Base-by-base conservation (phyloP, 2,113 vertebrate genomes). In the Caloenas nicobarica region DNA sequence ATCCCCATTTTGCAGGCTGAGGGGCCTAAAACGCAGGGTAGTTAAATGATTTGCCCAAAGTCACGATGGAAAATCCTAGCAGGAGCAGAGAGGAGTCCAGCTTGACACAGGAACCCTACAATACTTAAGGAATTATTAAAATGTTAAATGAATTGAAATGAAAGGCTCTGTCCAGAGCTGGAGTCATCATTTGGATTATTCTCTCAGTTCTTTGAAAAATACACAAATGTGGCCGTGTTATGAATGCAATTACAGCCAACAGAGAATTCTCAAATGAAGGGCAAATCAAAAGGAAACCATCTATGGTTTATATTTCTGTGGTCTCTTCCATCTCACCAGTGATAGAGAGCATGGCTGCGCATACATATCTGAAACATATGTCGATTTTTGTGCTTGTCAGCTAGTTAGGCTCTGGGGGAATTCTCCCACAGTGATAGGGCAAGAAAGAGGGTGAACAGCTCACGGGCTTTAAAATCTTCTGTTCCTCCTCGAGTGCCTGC, bases 351-450 rank as follows among this genome's bases (percentile, higher is more conserved):
- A 83, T 92, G 97, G 78, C 84, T 89, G 50, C 5, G 46, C 83
- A 33, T 92, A 89, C 96, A 77, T 91, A 95, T 93, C 97, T 97
- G 94, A 74, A 94, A 93, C 92, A 95, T 86, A 91, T 95, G 96
- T 93, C 93, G 89, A 81, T 85, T 96, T 95, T 94, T 95, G 93
- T 90, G 71, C 95, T 96, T 94, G 88, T 95, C 94, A 95, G 87
- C 81, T 48, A 90, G 71, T 6, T 57, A 60, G 68, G 83, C 92
- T 95, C 91, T 26, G 84, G 91, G 93, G 92, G 76, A 77, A 94
- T 88, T 96, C 95, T 97, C 89, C 95, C 53, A 62, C 91, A 50
- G 93, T 11, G 74, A 56, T 10, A 34, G 33, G 94, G 82, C 66
- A n/a, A 81, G 89, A 94, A 90, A 92, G 81, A 96, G 61, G 25